These are phyloP conservation scores for Gambusia yucatana DNA, from an alignment of 2,797 vertebrate species.

Conservation along the genomic window DNA sequence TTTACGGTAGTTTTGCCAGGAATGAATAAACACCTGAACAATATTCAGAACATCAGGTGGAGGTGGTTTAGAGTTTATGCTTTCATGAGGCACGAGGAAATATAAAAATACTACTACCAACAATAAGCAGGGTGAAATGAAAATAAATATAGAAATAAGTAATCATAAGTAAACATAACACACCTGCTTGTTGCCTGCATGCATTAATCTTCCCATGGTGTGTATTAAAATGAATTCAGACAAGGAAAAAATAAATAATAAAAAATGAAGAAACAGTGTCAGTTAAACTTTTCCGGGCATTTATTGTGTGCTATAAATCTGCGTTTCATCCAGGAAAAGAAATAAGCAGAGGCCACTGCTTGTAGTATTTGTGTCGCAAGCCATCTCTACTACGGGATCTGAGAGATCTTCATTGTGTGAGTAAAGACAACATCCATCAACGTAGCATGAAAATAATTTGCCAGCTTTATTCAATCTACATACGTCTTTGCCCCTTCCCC, in stretches of 20 bases:
- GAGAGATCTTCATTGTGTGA: slow-evolving; percentile 81
- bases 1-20: not conserved
- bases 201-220: not conserved
- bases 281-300: slow-evolving; percentile 27
- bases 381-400: slow-evolving; percentile 69
- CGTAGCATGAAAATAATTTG: slow-evolving; percentile 82
- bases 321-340: slow-evolving; percentile 49
- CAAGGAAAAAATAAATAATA: not conserved
- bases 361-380: slow-evolving; percentile 73
- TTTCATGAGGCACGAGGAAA: not conserved
- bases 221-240: slow-evolving; percentile 24
- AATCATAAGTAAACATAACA: not conserved
- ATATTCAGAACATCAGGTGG: not conserved
- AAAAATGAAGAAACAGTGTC: slow-evolving; percentile 39
- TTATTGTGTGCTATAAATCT: slow-evolving; percentile 24
- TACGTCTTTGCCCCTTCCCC: slow-evolving; percentile 62
- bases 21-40: not conserved
- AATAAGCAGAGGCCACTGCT: slow-evolving; percentile 53
- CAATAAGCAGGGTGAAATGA: not conserved
- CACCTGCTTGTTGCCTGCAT: not conserved
- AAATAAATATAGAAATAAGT: not conserved
- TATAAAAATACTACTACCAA: not conserved
- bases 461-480: slow-evolving; percentile 85
- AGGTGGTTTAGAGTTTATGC: not conserved
- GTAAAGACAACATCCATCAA: slow-evolving; percentile 82